phyloP scores from a whole-genome alignment of 2,888 invertebrate genomes.

The Eulithis testata region DNA sequence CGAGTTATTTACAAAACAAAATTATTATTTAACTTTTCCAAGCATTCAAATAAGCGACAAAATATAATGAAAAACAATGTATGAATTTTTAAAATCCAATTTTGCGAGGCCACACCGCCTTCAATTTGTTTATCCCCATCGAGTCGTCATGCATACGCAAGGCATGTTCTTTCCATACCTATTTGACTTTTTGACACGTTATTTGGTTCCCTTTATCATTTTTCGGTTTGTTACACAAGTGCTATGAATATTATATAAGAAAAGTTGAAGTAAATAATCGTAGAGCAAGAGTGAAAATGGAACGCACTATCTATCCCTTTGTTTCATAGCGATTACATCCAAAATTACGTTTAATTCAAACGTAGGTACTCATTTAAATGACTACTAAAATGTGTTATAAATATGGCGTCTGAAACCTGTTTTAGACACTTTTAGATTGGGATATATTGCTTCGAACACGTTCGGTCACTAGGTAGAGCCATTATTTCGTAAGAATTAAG shows the following conservation, averaged over 20 bases:
- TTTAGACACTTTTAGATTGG: not conserved
- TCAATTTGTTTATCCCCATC: slow-evolving; percentile 24
- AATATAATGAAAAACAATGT: slow-evolving; percentile 28
- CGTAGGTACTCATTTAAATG: no score
- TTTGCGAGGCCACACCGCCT: slow-evolving; percentile 31
- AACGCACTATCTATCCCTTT: no score
- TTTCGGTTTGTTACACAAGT: not conserved
- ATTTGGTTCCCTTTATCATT: slow-evolving; percentile 11
- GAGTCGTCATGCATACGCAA: slow-evolving; percentile 26
- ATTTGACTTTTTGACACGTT: slow-evolving; percentile 32
- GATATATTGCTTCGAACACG: slow-evolving; percentile 15
- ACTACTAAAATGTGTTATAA: no score
- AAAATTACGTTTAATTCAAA: no score
- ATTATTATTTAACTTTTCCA: slow-evolving; percentile 15
- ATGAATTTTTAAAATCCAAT: slow-evolving; percentile 43
- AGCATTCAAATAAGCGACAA: slow-evolving; percentile 24
- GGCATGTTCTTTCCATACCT: slow-evolving; percentile 11
- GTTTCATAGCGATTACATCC: no score
- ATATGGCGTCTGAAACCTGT: not conserved
- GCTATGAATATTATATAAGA: no score
- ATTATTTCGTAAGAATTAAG: slow-evolving; percentile 40
- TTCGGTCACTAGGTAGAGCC: slow-evolving; percentile 32
- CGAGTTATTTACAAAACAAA: slow-evolving; percentile 4
- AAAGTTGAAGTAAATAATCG: no score
- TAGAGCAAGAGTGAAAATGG: no score